Conservation (phyloP, 2,113 vertebrate genomes). For the Pedionomus torquatus region DNA sequence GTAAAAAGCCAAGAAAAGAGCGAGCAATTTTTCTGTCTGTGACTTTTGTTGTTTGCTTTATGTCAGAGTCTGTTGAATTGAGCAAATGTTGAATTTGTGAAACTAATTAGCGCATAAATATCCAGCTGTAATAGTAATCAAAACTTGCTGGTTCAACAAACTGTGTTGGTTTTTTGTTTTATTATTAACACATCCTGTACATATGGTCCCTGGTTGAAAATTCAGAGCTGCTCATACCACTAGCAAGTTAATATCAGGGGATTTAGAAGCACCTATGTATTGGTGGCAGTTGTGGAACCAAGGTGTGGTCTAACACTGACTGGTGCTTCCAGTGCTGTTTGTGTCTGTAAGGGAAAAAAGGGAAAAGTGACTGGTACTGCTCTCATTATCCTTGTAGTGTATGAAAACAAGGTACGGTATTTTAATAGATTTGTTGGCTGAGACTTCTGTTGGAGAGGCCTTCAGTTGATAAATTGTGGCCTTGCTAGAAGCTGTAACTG, state of each 20-base stretch:
- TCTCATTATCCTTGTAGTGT: neutral
- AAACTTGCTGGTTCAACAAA: slow-evolving; percentile 36
- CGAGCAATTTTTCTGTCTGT: neutral
- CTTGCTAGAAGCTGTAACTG: slow-evolving; percentile 48
- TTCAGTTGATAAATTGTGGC: slow-evolving; percentile 27
- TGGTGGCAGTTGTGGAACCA: slow-evolving; percentile 33
- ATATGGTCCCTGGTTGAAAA: slow-evolving; percentile 1
- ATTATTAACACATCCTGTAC: slow-evolving; percentile 1
- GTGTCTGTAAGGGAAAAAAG: neutral
- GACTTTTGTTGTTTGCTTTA: neutral
- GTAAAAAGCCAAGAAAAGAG: neutral
- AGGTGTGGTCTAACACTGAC: slow-evolving; percentile 5
- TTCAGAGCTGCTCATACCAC: neutral
- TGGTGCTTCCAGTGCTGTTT: neutral
- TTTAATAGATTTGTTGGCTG: slow-evolving; percentile 3
- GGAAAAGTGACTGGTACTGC: neutral
- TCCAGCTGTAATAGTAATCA: slow-evolving; percentile 22
- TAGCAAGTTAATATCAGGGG: neutral
- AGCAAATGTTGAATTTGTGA: slow-evolving; percentile 18
- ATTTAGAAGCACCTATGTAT: slow-evolving; percentile 3
- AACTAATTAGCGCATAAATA: slow-evolving; percentile 37
- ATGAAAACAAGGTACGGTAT: slow-evolving; percentile 3
- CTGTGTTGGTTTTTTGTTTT: neutral
- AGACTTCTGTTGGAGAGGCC: neutral
- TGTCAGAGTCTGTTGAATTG: neutral